Base-by-base conservation (phyloP, 2,888 invertebrate genomes). In the Scaptomyza polygonia region DNA sequence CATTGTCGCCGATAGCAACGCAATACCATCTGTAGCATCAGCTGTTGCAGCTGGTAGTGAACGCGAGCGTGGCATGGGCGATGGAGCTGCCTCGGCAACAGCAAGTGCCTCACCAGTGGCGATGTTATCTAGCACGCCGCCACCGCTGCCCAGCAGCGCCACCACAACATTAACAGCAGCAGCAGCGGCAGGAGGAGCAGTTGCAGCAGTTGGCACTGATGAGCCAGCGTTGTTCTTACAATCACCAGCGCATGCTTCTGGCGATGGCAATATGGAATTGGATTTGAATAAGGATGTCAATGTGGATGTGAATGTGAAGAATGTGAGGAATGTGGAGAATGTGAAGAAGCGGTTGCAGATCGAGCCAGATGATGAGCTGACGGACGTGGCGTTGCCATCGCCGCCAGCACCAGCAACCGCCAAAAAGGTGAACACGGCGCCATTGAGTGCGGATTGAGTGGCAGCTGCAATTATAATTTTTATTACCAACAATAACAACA, bases 11-110 rank as follows among this genome's bases (percentile, higher is more conserved):
- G 56, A 73, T 12, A 21, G 16, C 1, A 49, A 32, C 11, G 1
- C 25, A 3, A 30, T 39, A 5, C 4, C 39, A 8, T 55, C 40
- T 1, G 44, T 59, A 1, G 21, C 54, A 5, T 40, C 69, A 7
- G 29, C 70, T 8, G 47, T 42, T 12, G 45, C 30, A 18, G 52
- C 59, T 8, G 64, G 51, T 30, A 66, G 68, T 14, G 67, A 69
- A 7, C 78, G 77, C 6, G 89, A 89, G 18, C 89, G 91, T 14
- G 91, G 91, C 36, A 90, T 90, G 68, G 91, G 90, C 29, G 91
- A 91, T 77, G 91, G 91, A n/a, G 91, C 91, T 11, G 90, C 91
- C 27, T 89, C 90, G 52, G 82, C 77, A 18, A 87, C 79, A 29
- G 79, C 77, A 25, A 89, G 83, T 54, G 83, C 88, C 52, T 89